These are phyloP conservation scores for Steinernema khuongi DNA, from an alignment of 1,140 invertebrate species.

Conservation along the genomic window DNA sequence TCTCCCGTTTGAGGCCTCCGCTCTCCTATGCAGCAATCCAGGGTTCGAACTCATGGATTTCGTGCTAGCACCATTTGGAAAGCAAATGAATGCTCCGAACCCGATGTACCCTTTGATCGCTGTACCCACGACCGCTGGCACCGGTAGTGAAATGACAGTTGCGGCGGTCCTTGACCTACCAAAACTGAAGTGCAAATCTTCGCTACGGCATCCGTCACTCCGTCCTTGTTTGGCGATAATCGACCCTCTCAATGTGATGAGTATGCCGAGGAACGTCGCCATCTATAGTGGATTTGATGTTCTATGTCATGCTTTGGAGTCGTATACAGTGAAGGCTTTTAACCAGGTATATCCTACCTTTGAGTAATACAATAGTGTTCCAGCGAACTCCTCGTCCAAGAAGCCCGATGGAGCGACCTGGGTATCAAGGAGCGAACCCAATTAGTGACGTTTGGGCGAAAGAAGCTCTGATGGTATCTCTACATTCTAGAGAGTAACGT, in stretches of 20 bases:
- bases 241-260: constrained; percentile 74
- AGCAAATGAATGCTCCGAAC: constrained; percentile 70
- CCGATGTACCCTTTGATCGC: constrained; percentile 77
- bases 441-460: constrained; percentile 83
- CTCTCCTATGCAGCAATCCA: constrained; percentile 74
- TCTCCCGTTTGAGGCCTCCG: constrained; percentile 66
- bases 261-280: constrained; percentile 73
- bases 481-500: no score
- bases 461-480: constrained; percentile 68
- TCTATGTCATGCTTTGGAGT: constrained; percentile 76
- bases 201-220: constrained; percentile 71
- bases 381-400: constrained; percentile 71
- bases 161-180: constrained; percentile 81
- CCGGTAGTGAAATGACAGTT: constrained; percentile 72
- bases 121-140: constrained; percentile 84
- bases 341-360: constrained; percentile 59
- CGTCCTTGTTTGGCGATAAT: constrained; percentile 76
- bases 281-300: constrained; percentile 73
- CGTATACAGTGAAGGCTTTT: constrained; percentile 80
- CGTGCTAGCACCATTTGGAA: constrained; percentile 80
- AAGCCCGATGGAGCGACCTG: constrained; percentile 73
- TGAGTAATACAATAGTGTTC: constrained; percentile 20
- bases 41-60: constrained; percentile 80
- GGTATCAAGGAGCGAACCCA: constrained; percentile 82
- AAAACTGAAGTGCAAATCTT: constrained; percentile 76